phyloP scores from a whole-genome alignment of 2,888 invertebrate genomes.

The Ophion obscuratus region DNA sequence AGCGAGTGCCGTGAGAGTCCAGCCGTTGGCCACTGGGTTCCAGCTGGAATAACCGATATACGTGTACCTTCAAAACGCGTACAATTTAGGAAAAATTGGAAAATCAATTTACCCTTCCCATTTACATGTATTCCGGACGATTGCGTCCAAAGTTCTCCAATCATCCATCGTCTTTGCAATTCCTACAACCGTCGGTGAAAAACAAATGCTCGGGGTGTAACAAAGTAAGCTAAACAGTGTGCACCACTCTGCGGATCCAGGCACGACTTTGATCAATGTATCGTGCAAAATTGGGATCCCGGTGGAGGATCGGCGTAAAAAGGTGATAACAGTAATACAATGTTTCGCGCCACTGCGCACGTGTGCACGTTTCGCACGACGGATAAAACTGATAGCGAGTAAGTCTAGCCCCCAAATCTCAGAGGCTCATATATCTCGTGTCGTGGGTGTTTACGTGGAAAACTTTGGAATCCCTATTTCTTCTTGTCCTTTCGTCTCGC shows the following conservation, averaged over 20 bases:
- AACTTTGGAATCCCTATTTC: slow-evolving; percentile 51
- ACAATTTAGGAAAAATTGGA: slow-evolving; percentile 31
- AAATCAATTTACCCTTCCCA: slow-evolving; percentile 27
- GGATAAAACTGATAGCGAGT: slow-evolving; percentile 19
- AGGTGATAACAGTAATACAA: slow-evolving; percentile 28
- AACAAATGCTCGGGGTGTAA: slow-evolving; percentile 43
- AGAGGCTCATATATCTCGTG: slow-evolving; percentile 34
- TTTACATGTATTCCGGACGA: slow-evolving; percentile 18
- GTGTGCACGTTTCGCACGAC: neutral
- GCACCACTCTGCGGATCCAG: slow-evolving; percentile 11
- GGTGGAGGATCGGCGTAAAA: neutral
- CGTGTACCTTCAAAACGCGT: slow-evolving; percentile 4
- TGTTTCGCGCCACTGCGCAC: neutral
- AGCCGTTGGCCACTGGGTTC: slow-evolving; percentile 23
- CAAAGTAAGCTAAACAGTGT: slow-evolving; percentile 42
- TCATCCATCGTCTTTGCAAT: slow-evolving; percentile 1
- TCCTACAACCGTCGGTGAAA: slow-evolving; percentile 7
- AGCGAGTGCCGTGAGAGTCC: neutral
- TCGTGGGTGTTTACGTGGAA: slow-evolving; percentile 32
- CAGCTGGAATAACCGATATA: slow-evolving; percentile 26
- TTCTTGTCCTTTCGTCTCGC: slow-evolving; percentile 31
- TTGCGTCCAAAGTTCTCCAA: neutral
- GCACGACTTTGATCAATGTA: slow-evolving; percentile 40
- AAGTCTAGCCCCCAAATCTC: slow-evolving; percentile 29
- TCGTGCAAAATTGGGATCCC: slow-evolving; percentile 30